Evolutionary conservation across 1,140 invertebrate genomes (phyloP).

Genomic region (Euura saliciscinereae): DNA sequence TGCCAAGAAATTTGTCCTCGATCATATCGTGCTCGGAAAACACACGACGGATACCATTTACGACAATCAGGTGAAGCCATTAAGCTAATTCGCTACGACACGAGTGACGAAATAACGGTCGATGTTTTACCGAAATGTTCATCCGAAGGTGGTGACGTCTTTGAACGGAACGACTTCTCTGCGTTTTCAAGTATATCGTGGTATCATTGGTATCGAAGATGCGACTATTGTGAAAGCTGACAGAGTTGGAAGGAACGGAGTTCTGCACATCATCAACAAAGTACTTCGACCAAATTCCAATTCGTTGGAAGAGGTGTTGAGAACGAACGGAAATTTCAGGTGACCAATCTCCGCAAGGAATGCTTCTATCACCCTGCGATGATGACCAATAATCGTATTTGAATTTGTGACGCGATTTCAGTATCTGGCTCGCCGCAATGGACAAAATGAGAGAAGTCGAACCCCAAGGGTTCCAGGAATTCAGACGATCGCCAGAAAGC

Average conservation of each 20-base stretch:
- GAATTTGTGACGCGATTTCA: slow-evolving; percentile 24
- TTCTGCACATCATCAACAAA: slow-evolving; percentile 63
- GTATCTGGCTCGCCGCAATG: slow-evolving; percentile 54
- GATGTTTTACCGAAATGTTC: neutral
- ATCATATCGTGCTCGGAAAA: slow-evolving; percentile 50
- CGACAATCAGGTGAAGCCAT: slow-evolving; percentile 49
- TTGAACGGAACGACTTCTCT: slow-evolving; percentile 54
- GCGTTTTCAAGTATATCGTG: slow-evolving; percentile 47
- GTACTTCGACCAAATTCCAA: slow-evolving; percentile 58
- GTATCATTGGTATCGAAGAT: slow-evolving; percentile 48
- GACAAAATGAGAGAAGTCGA: slow-evolving; percentile 41
- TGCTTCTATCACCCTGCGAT: neutral
- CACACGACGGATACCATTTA: slow-evolving; percentile 48
- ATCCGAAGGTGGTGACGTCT: slow-evolving; percentile 45
- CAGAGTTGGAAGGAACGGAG: slow-evolving; percentile 62
- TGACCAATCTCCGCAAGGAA: slow-evolving; percentile 22
- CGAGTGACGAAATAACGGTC: too few relatives aligned
- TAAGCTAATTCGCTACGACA: too few relatives aligned
- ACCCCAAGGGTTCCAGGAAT: slow-evolving; percentile 40
- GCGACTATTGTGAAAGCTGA: slow-evolving; percentile 56
- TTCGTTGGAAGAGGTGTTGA: slow-evolving; percentile 54
- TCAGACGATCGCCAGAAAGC: slow-evolving; percentile 14
- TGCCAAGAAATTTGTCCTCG: slow-evolving; percentile 49
- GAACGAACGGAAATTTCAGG: slow-evolving; percentile 52
- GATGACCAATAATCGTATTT: neutral